A percentile compares a stretch with the other conserved stretches of the same genome.
Conservation (phyloP, 2,888 invertebrate genomes). For the Carcina quercana region DNA sequence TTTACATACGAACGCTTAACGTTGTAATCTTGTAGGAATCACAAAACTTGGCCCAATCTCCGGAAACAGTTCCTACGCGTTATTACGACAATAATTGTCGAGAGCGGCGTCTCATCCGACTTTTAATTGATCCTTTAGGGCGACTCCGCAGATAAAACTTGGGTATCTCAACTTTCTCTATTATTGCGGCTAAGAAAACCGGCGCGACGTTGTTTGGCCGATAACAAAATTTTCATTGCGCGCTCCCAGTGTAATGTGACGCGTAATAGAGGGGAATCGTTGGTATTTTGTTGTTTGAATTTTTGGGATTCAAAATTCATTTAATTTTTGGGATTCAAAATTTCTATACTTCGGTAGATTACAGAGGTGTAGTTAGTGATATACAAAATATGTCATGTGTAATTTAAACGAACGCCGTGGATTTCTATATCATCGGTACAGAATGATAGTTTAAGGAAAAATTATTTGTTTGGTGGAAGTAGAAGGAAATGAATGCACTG, state of each 20-base stretch:
- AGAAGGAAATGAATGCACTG: too few species aligned
- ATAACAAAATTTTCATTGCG: conserved; percentile 62
- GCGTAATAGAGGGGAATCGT: conserved; percentile 28
- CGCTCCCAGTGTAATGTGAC: conserved; percentile 33
- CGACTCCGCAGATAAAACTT: conserved; percentile 64
- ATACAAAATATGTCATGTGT: too few species aligned
- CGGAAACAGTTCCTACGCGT: conserved; percentile 34
- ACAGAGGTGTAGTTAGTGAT: too few species aligned
- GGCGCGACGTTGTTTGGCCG: conserved; percentile 50
- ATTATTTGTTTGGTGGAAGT: too few species aligned
- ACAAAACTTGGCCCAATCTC: conserved; percentile 1
- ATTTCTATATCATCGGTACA: too few species aligned
- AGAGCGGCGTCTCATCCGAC: conserved; percentile 50
- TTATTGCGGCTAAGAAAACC: conserved; percentile 67
- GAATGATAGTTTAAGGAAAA: too few species aligned
- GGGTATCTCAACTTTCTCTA: conserved; percentile 70
- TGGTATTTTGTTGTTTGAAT: conserved; percentile 1
- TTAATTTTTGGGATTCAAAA: too few species aligned
- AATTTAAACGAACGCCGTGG: too few species aligned
- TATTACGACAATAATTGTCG: conserved; percentile 67
- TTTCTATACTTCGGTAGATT: too few species aligned
- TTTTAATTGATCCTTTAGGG: conserved; percentile 76
- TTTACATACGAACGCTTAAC: too few species aligned
- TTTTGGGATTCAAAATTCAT: too few species aligned
- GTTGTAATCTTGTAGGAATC: too few species aligned